Conservation (phyloP, 2,797 vertebrate species). For the Acanthiza pusilla region DNA sequence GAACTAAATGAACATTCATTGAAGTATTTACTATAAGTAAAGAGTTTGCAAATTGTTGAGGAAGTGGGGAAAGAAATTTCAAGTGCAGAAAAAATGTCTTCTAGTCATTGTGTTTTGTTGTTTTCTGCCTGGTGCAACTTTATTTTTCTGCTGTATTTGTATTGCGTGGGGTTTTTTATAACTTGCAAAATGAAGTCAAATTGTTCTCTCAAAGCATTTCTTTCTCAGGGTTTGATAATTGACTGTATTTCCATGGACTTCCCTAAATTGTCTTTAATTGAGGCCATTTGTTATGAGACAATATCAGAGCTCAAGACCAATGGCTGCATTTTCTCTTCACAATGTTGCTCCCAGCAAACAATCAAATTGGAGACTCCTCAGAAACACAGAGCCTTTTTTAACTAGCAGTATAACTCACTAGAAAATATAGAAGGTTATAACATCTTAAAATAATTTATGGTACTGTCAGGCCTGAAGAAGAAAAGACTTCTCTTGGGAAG, state of each 20-base stretch:
- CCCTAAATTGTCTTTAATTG: slow-evolving; percentile 39
- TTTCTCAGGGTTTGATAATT: slow-evolving; percentile 17
- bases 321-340: background rate
- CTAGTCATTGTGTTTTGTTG: background rate
- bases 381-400: slow-evolving; percentile 10
- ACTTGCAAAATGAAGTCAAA: background rate
- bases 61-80: background rate
- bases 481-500: slow-evolving; percentile 61
- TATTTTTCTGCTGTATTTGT: background rate
- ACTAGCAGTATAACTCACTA: slow-evolving; percentile 50
- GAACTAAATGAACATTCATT: background rate
- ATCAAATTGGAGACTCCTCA: slow-evolving; percentile 2
- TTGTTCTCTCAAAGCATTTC: background rate
- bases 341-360: background rate
- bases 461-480: slow-evolving; percentile 54
- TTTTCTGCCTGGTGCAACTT: background rate
- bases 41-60: background rate
- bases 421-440: slow-evolving; percentile 57
- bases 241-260: slow-evolving; percentile 27
- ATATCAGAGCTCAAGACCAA: slow-evolving; percentile 8
- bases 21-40: background rate
- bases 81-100: background rate
- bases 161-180: background rate
- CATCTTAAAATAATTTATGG: slow-evolving; percentile 65
- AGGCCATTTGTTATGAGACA: slow-evolving; percentile 36